Percentiles rank a stretch among this genome's conserved stretches.
Evolutionary conservation across 2,888 invertebrate genomes (phyloP).

Genomic region (Ditula angustiorana): DNA sequence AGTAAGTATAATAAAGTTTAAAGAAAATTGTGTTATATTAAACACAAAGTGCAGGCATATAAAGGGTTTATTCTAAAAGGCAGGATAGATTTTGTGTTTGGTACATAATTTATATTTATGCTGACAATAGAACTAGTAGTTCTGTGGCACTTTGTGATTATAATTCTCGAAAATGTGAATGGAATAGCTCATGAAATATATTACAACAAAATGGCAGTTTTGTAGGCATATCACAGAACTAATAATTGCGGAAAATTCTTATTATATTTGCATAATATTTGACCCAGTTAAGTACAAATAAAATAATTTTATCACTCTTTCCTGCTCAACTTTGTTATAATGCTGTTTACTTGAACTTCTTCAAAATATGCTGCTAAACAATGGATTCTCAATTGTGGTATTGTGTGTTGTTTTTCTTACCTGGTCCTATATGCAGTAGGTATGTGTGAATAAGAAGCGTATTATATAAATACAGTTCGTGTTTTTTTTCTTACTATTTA

Average conservation of each 20-base stretch:
- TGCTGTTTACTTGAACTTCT: neutral
- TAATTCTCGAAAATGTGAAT: neutral
- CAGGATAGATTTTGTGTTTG: slow-evolving; percentile 9
- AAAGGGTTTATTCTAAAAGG: slow-evolving; percentile 13
- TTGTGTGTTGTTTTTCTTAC: neutral
- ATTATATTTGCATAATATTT: neutral
- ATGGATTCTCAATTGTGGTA: neutral
- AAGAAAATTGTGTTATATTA: neutral
- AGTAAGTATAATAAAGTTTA: neutral
- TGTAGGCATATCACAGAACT: slow-evolving; percentile 13
- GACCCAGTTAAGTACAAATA: slow-evolving; percentile 35
- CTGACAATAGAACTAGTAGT: slow-evolving; percentile 10
- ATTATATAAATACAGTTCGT: slow-evolving; percentile 16
- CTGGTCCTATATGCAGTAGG: neutral
- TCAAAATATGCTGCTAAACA: neutral
- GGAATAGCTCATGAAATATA: slow-evolving; percentile 4
- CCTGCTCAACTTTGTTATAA: neutral
- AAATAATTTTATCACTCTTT: neutral
- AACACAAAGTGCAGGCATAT: slow-evolving; percentile 9
- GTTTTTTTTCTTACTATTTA: slow-evolving; percentile 22
- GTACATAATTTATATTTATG: slow-evolving; percentile 8
- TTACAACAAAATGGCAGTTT: slow-evolving; percentile 32
- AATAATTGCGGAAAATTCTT: neutral
- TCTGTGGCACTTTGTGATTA: slow-evolving; percentile 26
- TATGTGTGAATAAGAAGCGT: slow-evolving; percentile 10